Evolutionary conservation across 92 coral and sea anemone species (phyloP).

Genomic region (Zoanthus solanderi): DNA sequence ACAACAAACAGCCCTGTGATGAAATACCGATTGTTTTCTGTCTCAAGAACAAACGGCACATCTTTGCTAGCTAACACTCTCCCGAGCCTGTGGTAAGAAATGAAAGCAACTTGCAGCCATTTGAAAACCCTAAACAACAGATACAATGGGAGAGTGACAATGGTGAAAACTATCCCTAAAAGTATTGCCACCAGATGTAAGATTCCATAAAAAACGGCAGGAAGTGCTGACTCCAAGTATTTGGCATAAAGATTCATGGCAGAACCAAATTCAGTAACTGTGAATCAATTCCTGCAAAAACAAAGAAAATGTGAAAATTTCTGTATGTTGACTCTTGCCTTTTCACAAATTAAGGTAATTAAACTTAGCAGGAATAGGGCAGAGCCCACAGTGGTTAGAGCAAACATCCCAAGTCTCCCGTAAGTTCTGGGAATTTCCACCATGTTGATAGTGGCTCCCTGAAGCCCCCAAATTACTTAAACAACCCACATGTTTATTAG

Average conservation of each 20-base stretch:
- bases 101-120: conserved; percentile 76
- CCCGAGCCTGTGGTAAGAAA: conserved; percentile 82
- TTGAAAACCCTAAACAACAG: conserved; percentile 77
- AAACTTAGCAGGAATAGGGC: no score
- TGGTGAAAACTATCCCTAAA: conserved; percentile 73
- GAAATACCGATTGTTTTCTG: conserved; percentile 81
- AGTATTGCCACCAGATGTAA: conserved; percentile 83
- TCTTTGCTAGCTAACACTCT: conserved; percentile 80
- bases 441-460: no score
- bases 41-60: conserved; percentile 92
- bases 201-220: conserved; percentile 79
- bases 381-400: no score
- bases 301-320: no score
- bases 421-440: no score
- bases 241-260: conserved; percentile 58
- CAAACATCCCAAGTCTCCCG: no score
- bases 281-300: no score
- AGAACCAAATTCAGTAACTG: no score
- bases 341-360: no score
- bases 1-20: conserved; percentile 89
- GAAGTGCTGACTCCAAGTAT: conserved; percentile 56
- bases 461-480: no score
- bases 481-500: no score
- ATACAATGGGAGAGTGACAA: conserved; percentile 85
- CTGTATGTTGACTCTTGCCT: no score